These are phyloP conservation scores for Pangasianodon gigas DNA, from an alignment of 2,113 vertebrate species.

Conservation along the genomic window DNA sequence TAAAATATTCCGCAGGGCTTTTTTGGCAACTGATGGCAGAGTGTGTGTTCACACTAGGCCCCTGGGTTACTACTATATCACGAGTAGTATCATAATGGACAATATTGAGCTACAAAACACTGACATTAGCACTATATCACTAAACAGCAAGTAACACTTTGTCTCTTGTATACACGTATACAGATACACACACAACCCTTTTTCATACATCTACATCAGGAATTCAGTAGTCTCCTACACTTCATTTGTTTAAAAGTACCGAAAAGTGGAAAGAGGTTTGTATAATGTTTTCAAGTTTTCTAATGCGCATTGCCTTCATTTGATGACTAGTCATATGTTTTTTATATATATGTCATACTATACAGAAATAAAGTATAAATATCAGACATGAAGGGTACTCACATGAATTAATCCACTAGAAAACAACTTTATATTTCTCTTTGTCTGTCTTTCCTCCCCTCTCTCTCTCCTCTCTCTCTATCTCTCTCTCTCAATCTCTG, in stretches of 20 bases:
- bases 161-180: background rate
- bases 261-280: background rate
- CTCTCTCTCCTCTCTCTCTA: background rate
- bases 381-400: slow-evolving; percentile 13
- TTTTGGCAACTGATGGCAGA: background rate
- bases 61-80: background rate
- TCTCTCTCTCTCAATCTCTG: background rate
- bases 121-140: background rate
- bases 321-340: background rate
- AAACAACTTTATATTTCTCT: background rate
- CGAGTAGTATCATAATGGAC: background rate
- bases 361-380: background rate
- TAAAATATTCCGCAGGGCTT: background rate
- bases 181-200: background rate
- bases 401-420: background rate
- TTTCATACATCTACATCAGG: background rate
- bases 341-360: background rate
- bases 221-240: background rate
- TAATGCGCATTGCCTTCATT: background rate
- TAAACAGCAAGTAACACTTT: background rate
- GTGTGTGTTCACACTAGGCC: background rate
- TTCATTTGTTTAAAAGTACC: background rate
- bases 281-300: background rate
- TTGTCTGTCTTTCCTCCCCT: background rate
- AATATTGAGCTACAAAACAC: background rate